A percentile compares a stretch with the other conserved stretches of the same genome.
These are phyloP conservation scores for Threskiornis aethiopicus DNA, from an alignment of 2,797 vertebrate species.

Conservation along the genomic window DNA sequence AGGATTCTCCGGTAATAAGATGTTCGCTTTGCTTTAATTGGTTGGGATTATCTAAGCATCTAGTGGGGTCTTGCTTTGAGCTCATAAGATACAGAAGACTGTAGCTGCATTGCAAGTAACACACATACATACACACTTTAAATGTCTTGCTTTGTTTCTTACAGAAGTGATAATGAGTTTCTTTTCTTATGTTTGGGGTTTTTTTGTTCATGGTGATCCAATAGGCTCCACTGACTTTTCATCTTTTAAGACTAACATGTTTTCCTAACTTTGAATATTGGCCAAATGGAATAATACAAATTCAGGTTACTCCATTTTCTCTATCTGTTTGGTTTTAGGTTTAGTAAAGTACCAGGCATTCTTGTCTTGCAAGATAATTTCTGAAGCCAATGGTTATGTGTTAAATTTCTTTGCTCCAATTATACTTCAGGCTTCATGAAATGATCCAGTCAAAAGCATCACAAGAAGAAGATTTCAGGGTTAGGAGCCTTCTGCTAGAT, in stretches of 20 bases:
- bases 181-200: not conserved
- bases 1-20: not conserved
- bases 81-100: not conserved
- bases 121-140: not conserved
- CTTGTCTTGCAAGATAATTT: not conserved
- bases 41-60: not conserved
- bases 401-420: conserved; percentile 43
- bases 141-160: not conserved
- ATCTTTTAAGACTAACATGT: not conserved
- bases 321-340: not conserved
- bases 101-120: not conserved
- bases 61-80: not conserved
- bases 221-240: not conserved
- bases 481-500: conserved; percentile 91
- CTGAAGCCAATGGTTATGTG: not conserved
- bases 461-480: conserved; percentile 62
- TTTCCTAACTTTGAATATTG: conserved; percentile 16
- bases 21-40: not conserved
- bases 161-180: not conserved
- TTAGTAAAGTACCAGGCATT: not conserved
- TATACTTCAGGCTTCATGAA: conserved; percentile 87
- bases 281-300: not conserved
- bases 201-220: not conserved
- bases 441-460: conserved; percentile 82
- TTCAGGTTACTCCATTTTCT: not conserved